phyloP scores from a whole-genome alignment of 2,113 vertebrate species.

The Osmerus mordax region DNA sequence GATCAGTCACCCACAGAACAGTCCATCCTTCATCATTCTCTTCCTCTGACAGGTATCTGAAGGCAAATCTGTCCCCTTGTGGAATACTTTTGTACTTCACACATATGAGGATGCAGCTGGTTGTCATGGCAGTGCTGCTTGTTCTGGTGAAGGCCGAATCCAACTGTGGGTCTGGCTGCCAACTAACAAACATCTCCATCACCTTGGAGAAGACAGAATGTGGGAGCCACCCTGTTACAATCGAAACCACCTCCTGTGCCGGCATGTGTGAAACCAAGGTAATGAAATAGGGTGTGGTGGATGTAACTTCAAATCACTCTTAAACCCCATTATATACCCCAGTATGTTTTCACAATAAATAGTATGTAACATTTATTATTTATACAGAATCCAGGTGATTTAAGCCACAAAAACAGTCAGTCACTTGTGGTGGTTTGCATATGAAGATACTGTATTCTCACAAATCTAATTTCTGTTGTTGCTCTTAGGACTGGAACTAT shows the following conservation, averaged over 20 bases:
- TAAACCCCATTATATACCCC: too few relatives aligned
- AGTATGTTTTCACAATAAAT: too few relatives aligned
- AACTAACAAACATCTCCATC: conserved; percentile 78
- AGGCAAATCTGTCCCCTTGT: conserved; percentile 19
- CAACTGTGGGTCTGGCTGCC: conserved; percentile 66
- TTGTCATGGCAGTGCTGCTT: conserved; percentile 74
- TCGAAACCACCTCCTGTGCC: conserved; percentile 80
- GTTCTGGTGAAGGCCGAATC: conserved; percentile 59
- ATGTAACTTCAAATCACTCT: too few relatives aligned
- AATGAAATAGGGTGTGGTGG: background rate
- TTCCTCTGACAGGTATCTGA: background rate
- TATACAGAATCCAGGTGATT: too few relatives aligned
- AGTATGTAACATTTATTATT: too few relatives aligned
- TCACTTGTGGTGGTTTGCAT: too few relatives aligned
- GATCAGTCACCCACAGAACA: too few relatives aligned
- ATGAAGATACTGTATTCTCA: too few relatives aligned
- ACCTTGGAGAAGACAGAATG: conserved; percentile 83
- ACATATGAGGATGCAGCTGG: conserved; percentile 64
- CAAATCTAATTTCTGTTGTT: background rate
- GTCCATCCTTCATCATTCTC: background rate
- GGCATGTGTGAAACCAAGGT: conserved; percentile 85
- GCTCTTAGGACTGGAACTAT: conserved; percentile 69
- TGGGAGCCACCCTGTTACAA: conserved; percentile 67
- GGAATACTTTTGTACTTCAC: conserved; percentile 37
- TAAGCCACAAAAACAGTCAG: too few relatives aligned